Evolutionary conservation across 2,888 invertebrate genomes (phyloP).

Genomic region (Serripes groenlandicus): DNA sequence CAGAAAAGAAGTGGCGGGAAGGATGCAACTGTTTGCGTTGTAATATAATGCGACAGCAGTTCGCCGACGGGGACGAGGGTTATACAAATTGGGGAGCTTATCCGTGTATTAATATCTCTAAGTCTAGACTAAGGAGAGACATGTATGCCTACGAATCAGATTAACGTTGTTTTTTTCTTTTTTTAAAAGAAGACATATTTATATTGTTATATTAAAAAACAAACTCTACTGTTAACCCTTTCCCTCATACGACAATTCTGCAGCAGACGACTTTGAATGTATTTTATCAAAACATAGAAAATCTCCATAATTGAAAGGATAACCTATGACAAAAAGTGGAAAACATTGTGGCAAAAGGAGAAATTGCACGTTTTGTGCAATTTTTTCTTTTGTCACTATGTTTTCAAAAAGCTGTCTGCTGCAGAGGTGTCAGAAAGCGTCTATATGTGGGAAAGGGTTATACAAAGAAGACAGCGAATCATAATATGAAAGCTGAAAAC

Average conservation of each 20-base stretch:
- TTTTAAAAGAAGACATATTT: too few relatives aligned
- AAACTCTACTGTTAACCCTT: too few relatives aligned
- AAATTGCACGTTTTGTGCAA: not conserved
- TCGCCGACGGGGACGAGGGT: constrained; percentile 73
- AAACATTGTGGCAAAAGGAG: not conserved
- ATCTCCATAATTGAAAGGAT: too few relatives aligned
- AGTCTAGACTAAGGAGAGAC: constrained; percentile 62
- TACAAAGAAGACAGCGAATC: too few relatives aligned
- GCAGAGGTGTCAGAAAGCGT: not conserved
- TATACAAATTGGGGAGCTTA: constrained; percentile 78
- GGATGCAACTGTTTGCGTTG: constrained; percentile 78
- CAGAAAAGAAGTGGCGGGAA: constrained; percentile 77
- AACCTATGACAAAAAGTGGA: too few relatives aligned
- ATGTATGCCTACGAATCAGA: constrained; percentile 51
- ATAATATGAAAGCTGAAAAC: too few relatives aligned
- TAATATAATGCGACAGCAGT: constrained; percentile 77
- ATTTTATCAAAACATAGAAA: too few relatives aligned
- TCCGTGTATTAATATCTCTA: constrained; percentile 72
- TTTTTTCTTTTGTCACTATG: not conserved
- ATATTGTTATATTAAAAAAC: too few relatives aligned
- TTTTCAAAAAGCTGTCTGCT: not conserved
- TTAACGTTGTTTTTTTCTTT: too few relatives aligned
- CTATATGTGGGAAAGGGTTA: not conserved
- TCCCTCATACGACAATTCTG: too few relatives aligned
- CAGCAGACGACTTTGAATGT: too few relatives aligned